phyloP scores from a whole-genome alignment of 2,797 vertebrate genomes.

The Xiphorhynchus erythropygius region DNA sequence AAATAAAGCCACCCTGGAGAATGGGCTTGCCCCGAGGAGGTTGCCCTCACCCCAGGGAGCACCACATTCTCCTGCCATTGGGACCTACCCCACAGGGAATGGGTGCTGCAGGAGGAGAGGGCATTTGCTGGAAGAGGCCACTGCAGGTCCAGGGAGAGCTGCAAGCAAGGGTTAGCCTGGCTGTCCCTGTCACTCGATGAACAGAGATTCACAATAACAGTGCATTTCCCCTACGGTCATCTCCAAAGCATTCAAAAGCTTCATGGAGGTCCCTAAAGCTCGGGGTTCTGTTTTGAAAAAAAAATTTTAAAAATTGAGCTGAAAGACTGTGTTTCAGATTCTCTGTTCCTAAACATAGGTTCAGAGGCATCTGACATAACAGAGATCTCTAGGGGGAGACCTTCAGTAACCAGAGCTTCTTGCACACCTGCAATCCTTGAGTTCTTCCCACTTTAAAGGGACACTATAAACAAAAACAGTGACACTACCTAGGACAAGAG shows the following conservation, averaged over 20 bases:
- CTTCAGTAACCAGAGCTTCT: not conserved
- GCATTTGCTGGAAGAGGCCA: not conserved
- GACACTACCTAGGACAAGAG: not conserved
- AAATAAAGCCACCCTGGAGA: not conserved
- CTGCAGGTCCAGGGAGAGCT: not conserved
- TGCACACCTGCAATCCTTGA: not conserved
- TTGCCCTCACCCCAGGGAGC: not conserved
- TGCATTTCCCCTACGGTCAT: not conserved
- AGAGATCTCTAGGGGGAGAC: not conserved
- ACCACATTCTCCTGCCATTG: not conserved
- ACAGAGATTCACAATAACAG: not conserved
- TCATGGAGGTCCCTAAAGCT: not conserved
- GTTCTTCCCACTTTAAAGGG: not conserved
- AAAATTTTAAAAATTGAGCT: not conserved
- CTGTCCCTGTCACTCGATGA: not conserved
- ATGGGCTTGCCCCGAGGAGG: fast-evolving
- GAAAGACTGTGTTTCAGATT: not conserved
- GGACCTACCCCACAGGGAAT: not conserved
- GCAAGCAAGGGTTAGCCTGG: not conserved
- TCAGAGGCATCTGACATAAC: not conserved
- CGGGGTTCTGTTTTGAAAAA: not conserved
- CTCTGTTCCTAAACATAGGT: not conserved
- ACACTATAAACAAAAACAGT: not conserved
- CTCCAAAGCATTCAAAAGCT: not conserved
- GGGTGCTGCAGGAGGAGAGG: not conserved